These are phyloP conservation scores for Myopa tessellatipennis DNA, from an alignment of 2,888 invertebrate species.

Conservation along the genomic window DNA sequence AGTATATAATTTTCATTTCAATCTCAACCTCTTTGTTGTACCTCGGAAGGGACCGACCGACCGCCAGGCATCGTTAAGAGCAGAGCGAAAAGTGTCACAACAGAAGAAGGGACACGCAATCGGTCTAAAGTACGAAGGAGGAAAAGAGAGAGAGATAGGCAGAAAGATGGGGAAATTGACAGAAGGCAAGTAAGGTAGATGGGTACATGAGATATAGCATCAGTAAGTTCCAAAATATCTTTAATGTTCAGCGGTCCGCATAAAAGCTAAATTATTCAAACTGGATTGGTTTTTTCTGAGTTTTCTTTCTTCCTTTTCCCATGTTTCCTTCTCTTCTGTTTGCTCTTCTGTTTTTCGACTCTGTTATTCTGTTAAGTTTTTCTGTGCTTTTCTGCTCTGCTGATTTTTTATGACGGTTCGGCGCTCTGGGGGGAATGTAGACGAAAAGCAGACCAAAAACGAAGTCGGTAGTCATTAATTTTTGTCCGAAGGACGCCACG, in stretches of 20 bases:
- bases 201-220: neutral
- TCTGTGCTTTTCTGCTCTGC: neutral
- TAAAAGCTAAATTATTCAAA: neutral
- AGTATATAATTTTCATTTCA: constrained; percentile 3
- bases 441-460: too few species aligned
- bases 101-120: too few species aligned
- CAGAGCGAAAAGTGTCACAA: too few species aligned
- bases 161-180: neutral
- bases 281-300: neutral
- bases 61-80: too few species aligned
- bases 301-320: neutral
- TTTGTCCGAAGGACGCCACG: too few species aligned
- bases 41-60: neutral
- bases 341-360: neutral
- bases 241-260: neutral
- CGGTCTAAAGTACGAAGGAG: neutral
- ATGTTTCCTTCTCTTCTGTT: neutral
- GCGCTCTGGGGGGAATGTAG: too few species aligned
- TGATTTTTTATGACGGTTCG: neutral
- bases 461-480: too few species aligned
- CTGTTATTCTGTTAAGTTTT: neutral
- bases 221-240: neutral
- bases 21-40: constrained; percentile 6
- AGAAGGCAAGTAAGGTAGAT: too few species aligned
- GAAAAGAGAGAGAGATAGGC: neutral